Evolutionary conservation across 2,113 vertebrate genomes (phyloP), one percentile per base, ranked within the genome.

Genomic region (Poicephalus gulielmi): DNA sequence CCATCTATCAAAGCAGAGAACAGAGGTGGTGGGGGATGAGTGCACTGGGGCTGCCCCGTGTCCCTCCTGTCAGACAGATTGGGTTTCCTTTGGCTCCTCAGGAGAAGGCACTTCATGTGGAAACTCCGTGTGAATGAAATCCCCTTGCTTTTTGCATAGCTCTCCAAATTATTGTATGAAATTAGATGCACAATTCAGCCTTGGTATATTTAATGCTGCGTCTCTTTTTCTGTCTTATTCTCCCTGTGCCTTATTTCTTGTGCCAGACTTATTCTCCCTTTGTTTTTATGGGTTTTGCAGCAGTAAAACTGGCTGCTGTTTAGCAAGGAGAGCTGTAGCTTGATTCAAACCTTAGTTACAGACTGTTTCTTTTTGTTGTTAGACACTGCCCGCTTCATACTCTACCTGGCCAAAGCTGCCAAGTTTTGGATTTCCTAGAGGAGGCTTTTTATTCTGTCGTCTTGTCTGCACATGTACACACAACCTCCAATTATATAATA

Each of bases 401-500:
- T 96, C 94, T 96, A 98, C 98, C 98, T 98, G 97, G 96, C 86
- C 97, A 96, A 97, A 95, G 62, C 97, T 98, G 98, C 98, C 98
- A 98, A 98, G 98, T 97, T 97, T 97, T 96, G 97, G 91, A 98
- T 98, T 98, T 98, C 98, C 97, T 98, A 97, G 96, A 98, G 97
- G 97, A 98, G 97, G 95, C 93, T 98, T 97, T 98, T 98, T 96
- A 98, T 98, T 98, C 98, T 96, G 92, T 97, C 97, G 88, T 97
- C 98, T 97, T 98, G 98, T 98, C 98, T 98, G 98, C 97, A 97
- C 98, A 98, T 98, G 98, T 98, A 97, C 92, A 97, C 97, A 96
- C 96, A 98, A 97, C 97, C 97, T 96, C 75, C 98, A 97, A 97
- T 98, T 98, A 98, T 97, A 97, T 97, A 98, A 98, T 98, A 97